Conservation (phyloP, 2,797 vertebrate genomes). For the Crypturellus tataupa region DNA sequence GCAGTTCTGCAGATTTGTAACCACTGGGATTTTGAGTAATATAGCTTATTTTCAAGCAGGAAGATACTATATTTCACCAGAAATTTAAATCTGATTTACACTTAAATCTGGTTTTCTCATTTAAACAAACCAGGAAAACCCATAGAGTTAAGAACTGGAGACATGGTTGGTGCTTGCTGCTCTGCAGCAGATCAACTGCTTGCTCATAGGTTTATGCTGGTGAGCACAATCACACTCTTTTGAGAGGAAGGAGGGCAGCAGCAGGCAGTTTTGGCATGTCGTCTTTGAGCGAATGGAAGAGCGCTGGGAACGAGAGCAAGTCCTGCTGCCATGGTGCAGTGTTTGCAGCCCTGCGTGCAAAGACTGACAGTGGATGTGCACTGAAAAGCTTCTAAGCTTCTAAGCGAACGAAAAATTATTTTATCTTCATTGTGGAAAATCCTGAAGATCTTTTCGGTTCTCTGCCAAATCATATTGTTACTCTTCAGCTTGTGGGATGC, state of each 20-base stretch:
- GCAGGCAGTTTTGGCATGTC: not conserved
- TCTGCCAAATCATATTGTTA: not conserved
- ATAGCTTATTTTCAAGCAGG: not conserved
- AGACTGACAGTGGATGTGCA: not conserved
- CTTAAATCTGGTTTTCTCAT: not conserved
- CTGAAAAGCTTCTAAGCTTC: too few relatives aligned
- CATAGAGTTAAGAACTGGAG: not conserved
- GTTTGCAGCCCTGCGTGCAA: not conserved
- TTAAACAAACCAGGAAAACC: not conserved
- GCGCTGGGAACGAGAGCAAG: not conserved
- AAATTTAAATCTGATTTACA: not conserved
- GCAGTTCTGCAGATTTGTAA: not conserved
- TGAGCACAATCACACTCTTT: not conserved
- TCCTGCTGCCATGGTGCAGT: not conserved
- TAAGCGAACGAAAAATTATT: not conserved
- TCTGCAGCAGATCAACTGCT: not conserved
- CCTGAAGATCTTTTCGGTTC: not conserved
- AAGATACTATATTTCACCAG: not conserved
- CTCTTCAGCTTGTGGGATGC: fast-evolving
- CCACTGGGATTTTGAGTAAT: not conserved
- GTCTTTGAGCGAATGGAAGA: not conserved
- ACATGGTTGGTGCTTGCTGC: not conserved
- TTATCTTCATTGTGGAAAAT: not conserved
- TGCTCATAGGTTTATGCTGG: not conserved
- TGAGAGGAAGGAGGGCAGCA: not conserved